Percentiles rank a stretch among this genome's conserved stretches.
These are phyloP conservation scores for Laticauda laticaudata DNA, from an alignment of 2,113 vertebrate species.

Conservation along the genomic window DNA sequence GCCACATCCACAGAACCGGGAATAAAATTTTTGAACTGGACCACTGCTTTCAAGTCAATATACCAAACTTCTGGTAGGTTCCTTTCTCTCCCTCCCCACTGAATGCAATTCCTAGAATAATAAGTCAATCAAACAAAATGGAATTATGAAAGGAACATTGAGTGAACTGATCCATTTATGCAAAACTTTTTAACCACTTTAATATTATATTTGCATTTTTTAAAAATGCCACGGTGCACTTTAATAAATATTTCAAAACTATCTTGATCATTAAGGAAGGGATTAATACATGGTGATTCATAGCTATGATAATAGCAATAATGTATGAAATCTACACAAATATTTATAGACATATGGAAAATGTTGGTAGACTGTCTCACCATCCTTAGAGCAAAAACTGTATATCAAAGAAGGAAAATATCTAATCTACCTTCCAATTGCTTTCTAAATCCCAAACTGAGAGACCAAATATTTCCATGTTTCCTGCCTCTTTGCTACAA, in stretches of 20 bases:
- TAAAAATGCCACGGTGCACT: not conserved
- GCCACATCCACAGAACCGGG: too few species aligned
- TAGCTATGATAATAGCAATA: not conserved
- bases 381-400: not conserved
- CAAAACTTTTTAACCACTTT: not conserved
- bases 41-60: not conserved
- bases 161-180: not conserved
- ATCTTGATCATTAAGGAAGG: not conserved
- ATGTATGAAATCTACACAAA: not conserved
- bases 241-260: not conserved
- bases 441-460: not conserved
- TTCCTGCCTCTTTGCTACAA: not conserved
- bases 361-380: not conserved
- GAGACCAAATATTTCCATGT: rapidly evolving
- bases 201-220: not conserved
- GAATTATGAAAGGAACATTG: not conserved
- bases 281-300: not conserved
- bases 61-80: not conserved
- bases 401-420: not conserved
- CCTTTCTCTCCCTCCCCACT: not conserved
- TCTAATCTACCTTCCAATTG: not conserved
- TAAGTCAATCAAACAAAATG: not conserved
- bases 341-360: not conserved
- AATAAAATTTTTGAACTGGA: too few species aligned
- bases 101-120: not conserved